Conservation (phyloP, 2,797 vertebrate species). For the Clarias platycephalus region DNA sequence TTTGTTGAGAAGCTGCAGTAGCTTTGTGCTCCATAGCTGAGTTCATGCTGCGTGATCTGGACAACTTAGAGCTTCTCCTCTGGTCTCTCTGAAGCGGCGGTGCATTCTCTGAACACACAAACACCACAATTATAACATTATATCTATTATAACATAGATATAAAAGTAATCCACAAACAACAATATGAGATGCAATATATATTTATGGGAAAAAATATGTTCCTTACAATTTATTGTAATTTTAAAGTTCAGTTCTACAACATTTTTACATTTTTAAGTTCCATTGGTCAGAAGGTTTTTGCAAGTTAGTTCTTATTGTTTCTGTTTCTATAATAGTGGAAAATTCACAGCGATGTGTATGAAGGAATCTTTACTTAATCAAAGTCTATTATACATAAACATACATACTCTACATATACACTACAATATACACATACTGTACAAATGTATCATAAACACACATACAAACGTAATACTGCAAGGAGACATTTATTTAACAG, state of each 20-base stretch:
- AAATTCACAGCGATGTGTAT: not conserved
- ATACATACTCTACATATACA: too few relatives aligned
- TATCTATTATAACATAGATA: too few relatives aligned
- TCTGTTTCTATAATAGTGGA: not conserved
- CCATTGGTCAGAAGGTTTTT: not conserved
- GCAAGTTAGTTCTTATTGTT: not conserved
- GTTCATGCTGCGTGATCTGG: conserved; percentile 66
- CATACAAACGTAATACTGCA: not conserved
- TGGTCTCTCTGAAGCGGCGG: conserved; percentile 59
- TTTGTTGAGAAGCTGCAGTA: conserved; percentile 47
- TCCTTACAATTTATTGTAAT: too few relatives aligned
- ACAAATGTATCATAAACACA: too few relatives aligned
- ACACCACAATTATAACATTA: too few relatives aligned
- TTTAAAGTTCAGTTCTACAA: not conserved
- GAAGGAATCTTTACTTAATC: not conserved
- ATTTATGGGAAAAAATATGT: not conserved
- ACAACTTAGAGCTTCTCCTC: conserved; percentile 65
- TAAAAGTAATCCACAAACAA: too few relatives aligned
- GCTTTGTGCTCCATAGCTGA: conserved; percentile 55
- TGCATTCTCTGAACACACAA: conserved; percentile 59
- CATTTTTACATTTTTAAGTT: not conserved
- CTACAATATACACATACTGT: too few relatives aligned
- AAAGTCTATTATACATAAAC: too few relatives aligned
- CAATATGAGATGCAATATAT: not conserved
- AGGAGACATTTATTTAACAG: not conserved